These are phyloP conservation scores for Epizoanthus rinbou DNA, from an alignment of 92 coral and sea anemone species.

Conservation along the genomic window DNA sequence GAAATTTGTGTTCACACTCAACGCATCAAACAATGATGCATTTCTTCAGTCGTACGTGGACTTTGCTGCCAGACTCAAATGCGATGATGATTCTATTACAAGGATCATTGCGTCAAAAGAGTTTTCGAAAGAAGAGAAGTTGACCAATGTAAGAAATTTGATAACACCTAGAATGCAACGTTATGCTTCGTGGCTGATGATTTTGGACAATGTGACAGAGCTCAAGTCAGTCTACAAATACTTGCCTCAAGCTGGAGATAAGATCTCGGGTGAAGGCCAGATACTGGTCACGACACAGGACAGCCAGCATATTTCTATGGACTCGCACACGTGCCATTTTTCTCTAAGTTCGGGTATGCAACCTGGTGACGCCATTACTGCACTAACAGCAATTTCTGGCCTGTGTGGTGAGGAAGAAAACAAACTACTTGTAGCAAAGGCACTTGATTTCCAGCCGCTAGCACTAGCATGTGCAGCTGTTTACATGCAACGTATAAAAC, in stretches of 20 bases:
- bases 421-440: conserved; percentile 8
- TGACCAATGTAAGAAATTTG: conserved; percentile 6
- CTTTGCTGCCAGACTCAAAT: conserved; percentile 41
- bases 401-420: conserved; percentile 10
- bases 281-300: conserved; percentile 36
- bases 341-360: conserved; percentile 24
- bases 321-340: conserved; percentile 18
- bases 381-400: conserved; percentile 14
- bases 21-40: conserved; percentile 38
- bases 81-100: conserved; percentile 41
- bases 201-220: conserved; percentile 35
- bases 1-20: conserved; percentile 49
- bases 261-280: conserved; percentile 23
- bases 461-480: conserved; percentile 47
- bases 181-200: conserved; percentile 33
- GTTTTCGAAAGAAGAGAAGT: conserved; percentile 38
- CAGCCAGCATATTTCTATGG: not conserved
- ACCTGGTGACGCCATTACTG: not conserved
- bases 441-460: conserved; percentile 32
- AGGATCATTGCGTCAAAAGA: conserved; percentile 20
- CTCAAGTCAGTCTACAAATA: not conserved
- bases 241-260: conserved; percentile 31
- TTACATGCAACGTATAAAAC: conserved; percentile 8
- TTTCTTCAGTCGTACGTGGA: conserved; percentile 49
- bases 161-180: conserved; percentile 15